Conservation (phyloP, 1,140 invertebrate genomes). For the Melipona quadrifasciata region DNA sequence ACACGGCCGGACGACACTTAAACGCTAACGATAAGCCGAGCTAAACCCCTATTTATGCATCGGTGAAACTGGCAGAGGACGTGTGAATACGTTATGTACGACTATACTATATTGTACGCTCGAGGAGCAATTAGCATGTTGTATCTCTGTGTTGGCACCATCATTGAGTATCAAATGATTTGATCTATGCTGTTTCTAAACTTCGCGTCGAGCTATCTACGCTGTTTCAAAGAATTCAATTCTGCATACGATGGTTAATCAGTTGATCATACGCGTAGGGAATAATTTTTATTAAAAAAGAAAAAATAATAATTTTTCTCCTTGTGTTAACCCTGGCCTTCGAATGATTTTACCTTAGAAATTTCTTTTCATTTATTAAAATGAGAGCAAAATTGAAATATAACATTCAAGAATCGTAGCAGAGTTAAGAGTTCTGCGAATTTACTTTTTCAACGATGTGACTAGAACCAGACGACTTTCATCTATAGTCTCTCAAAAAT, state of each 20-base stretch:
- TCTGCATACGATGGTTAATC: not conserved
- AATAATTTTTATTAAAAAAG: too few species aligned
- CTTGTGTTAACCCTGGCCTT: too few species aligned
- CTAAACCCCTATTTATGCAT: not conserved
- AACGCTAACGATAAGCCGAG: constrained; percentile 22
- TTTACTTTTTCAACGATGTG: too few species aligned
- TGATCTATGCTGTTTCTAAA: not conserved
- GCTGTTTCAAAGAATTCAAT: not conserved
- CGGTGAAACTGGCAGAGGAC: constrained; percentile 12
- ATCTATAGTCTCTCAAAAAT: too few species aligned
- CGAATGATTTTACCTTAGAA: too few species aligned
- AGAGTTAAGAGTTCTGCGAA: too few species aligned
- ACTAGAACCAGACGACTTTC: too few species aligned
- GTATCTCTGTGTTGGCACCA: constrained; percentile 4
- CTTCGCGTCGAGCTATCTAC: not conserved
- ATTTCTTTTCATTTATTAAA: too few species aligned
- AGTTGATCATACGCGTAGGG: not conserved
- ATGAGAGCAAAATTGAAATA: too few species aligned
- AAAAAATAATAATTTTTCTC: too few species aligned
- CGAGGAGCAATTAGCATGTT: constrained; percentile 10
- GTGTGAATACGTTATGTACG: not conserved
- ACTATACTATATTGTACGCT: not conserved
- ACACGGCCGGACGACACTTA: constrained; percentile 21
- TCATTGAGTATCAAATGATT: constrained; percentile 31
- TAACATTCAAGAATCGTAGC: too few species aligned